Conservation (phyloP, 1,140 invertebrate species). For the Cecropterus lyciades region DNA sequence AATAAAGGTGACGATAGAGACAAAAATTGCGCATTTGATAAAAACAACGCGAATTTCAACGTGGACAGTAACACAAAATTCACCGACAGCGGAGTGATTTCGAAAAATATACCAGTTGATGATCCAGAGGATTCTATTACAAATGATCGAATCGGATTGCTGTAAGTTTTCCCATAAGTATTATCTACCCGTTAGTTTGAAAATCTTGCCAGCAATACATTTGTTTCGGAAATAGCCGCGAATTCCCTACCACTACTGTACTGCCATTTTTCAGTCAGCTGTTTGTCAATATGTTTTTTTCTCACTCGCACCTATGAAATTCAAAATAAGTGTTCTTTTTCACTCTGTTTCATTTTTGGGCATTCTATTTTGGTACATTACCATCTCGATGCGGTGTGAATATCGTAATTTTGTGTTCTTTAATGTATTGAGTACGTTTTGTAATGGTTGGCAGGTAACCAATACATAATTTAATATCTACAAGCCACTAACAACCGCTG, state of each 20-base stretch:
- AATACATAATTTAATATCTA: slow-evolving; percentile 41
- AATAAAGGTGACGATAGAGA: slow-evolving; percentile 4
- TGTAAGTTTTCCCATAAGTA: slow-evolving; percentile 47
- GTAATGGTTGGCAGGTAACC: slow-evolving; percentile 68
- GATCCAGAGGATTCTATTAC: slow-evolving; percentile 40
- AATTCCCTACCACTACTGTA: slow-evolving; percentile 20
- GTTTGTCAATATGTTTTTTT: slow-evolving; percentile 75
- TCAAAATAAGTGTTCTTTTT: slow-evolving; percentile 63
- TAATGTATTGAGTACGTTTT: slow-evolving; percentile 61
- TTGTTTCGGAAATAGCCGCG: slow-evolving; percentile 23
- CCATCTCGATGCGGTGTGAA: slow-evolving; percentile 78
- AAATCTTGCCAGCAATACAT: not conserved
- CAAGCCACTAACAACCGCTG: slow-evolving; percentile 19
- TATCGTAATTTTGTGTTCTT: slow-evolving; percentile 78
- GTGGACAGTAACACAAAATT: slow-evolving; percentile 31
- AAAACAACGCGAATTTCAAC: slow-evolving; percentile 12
- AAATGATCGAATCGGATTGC: slow-evolving; percentile 45
- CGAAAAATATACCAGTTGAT: slow-evolving; percentile 46
- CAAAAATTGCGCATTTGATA: slow-evolving; percentile 18
- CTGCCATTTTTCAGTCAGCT: slow-evolving; percentile 61
- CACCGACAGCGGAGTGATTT: slow-evolving; percentile 43
- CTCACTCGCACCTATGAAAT: slow-evolving; percentile 56
- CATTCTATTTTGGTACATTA: slow-evolving; percentile 84
- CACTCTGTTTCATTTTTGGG: slow-evolving; percentile 77
- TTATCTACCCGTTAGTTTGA: not conserved